Evolutionary conservation across 2,113 vertebrate species (phyloP).

Genomic region (Strigops habroptila): DNA sequence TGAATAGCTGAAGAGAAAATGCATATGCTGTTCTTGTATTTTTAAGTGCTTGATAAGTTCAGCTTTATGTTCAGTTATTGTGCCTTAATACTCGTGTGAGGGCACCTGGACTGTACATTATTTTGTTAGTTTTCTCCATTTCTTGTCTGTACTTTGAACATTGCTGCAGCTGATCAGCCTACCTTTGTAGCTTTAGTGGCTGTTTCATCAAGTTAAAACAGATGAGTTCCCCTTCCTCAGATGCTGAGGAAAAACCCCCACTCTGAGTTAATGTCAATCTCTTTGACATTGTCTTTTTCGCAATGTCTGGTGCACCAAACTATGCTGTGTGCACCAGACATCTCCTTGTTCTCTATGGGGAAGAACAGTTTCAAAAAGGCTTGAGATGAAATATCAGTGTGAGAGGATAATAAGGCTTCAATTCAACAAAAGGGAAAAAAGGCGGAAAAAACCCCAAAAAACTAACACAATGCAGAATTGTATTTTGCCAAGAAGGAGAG

Average conservation of each 20-base stretch:
- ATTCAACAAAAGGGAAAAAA: not conserved
- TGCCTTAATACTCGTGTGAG: not conserved
- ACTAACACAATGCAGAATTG: not conserved
- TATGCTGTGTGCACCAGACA: not conserved
- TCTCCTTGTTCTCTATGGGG: not conserved
- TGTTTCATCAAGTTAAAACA: not conserved
- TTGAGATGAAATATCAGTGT: not conserved
- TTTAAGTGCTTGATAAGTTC: not conserved
- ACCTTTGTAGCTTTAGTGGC: not conserved
- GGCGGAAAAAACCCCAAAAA: fast-evolving
- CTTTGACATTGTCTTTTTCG: not conserved
- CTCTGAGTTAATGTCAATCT: not conserved
- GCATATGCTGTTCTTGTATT: not conserved
- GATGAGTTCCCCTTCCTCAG: not conserved
- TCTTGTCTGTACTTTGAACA: not conserved
- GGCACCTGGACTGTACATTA: not conserved
- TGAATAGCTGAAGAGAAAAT: not conserved
- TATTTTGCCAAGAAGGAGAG: not conserved
- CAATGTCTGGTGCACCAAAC: not conserved
- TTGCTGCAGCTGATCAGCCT: not conserved
- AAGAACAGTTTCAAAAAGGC: not conserved
- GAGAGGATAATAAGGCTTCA: not conserved
- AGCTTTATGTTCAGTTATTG: not conserved
- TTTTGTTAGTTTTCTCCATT: not conserved
- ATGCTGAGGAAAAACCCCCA: not conserved